Evolutionary conservation across 2,113 vertebrate genomes (phyloP).

Genomic region (Sinocyclocheilus grahami): DNA sequence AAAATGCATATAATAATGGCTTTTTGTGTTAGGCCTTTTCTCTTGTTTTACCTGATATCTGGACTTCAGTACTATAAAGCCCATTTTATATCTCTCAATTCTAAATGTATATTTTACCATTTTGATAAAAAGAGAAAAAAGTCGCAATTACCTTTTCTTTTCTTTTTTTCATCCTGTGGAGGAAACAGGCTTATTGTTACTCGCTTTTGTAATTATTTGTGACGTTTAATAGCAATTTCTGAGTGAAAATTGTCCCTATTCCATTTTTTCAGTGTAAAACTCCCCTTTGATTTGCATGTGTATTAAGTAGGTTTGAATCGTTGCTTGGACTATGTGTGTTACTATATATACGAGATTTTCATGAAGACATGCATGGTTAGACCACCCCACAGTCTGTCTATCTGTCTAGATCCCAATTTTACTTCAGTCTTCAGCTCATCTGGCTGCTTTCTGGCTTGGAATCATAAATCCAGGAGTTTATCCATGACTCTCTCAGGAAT

Average conservation of each 20-base stretch:
- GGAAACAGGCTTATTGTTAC: too few species aligned
- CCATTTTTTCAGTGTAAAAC: too few species aligned
- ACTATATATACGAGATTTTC: background rate
- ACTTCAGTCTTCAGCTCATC: background rate
- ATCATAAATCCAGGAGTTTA: conserved; percentile 71
- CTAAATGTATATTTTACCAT: too few species aligned
- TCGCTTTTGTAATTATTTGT: background rate
- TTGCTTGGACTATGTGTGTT: background rate
- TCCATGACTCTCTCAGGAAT: conserved; percentile 72
- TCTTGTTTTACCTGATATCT: background rate
- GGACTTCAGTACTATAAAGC: background rate
- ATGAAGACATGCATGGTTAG: background rate
- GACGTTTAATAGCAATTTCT: too few species aligned
- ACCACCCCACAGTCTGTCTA: background rate
- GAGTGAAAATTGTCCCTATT: background rate
- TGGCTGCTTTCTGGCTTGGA: conserved; percentile 45
- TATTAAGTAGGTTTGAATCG: background rate
- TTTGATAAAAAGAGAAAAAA: too few species aligned
- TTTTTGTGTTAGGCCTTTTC: background rate
- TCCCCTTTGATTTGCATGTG: background rate
- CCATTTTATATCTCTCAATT: background rate
- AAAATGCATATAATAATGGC: background rate
- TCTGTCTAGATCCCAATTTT: conserved; percentile 1
- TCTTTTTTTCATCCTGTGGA: too few species aligned
- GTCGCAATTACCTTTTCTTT: too few species aligned